phyloP scores from a whole-genome alignment of 1,140 invertebrate genomes.

The Drosophila nigromelanica region DNA sequence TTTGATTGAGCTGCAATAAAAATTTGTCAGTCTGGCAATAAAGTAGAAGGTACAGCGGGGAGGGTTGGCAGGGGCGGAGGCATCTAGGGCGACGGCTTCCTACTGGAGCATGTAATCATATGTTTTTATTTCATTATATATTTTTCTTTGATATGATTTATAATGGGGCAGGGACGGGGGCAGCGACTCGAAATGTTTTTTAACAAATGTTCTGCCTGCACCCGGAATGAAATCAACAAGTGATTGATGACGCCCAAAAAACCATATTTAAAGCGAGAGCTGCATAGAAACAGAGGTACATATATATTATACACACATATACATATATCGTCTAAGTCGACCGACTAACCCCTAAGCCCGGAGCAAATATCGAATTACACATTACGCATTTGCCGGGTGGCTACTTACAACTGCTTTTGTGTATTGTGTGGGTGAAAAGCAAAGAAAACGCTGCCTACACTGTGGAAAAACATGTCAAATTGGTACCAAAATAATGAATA shows the following conservation, averaged over 20 bases:
- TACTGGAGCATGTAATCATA: slow-evolving; percentile 57
- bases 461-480: slow-evolving; percentile 7
- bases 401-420: slow-evolving; percentile 3
- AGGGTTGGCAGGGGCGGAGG: neutral
- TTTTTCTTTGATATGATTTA: slow-evolving; percentile 57
- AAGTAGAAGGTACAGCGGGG: slow-evolving; percentile 9
- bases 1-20: slow-evolving; percentile 78
- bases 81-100: slow-evolving; percentile 3
- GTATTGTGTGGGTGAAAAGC: neutral
- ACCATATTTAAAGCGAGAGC: slow-evolving; percentile 9
- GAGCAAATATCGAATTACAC: slow-evolving; percentile 31
- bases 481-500: too few species aligned
- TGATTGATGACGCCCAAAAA: slow-evolving; percentile 61
- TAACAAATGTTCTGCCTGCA: slow-evolving; percentile 40
- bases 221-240: slow-evolving; percentile 62
- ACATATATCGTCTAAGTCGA: slow-evolving; percentile 6
- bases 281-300: neutral
- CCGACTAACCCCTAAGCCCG: slow-evolving; percentile 21
- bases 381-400: slow-evolving; percentile 31
- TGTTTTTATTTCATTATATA: slow-evolving; percentile 20
- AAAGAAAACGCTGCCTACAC: slow-evolving; percentile 8
- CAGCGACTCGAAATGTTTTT: slow-evolving; percentile 18
- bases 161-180: slow-evolving; percentile 33
- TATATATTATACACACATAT: neutral
- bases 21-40: slow-evolving; percentile 66